Percentiles rank a stretch among this genome's conserved stretches.
Conservation (phyloP, 2,888 invertebrate genomes). For the Drosophila parthenogenetica region DNA sequence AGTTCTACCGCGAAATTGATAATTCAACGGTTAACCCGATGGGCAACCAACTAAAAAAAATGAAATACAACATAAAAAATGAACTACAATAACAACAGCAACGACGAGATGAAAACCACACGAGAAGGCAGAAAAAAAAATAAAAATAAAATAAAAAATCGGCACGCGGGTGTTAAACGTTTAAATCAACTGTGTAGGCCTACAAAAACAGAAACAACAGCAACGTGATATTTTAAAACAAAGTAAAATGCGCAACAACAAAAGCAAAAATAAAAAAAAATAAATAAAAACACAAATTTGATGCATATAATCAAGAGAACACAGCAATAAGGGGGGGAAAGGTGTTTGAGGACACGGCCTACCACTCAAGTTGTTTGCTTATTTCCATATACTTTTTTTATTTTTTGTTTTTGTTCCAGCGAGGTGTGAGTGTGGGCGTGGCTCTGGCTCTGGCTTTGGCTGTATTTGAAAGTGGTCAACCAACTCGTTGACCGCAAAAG, state of each 20-base stretch:
- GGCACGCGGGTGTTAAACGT: slow-evolving; percentile 63
- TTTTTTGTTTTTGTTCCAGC: not conserved
- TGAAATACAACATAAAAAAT: slow-evolving; percentile 40
- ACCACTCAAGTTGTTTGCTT: slow-evolving; percentile 45
- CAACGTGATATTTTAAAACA: slow-evolving; percentile 36
- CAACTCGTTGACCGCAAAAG: slow-evolving; percentile 83
- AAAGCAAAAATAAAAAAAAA: slow-evolving; percentile 20
- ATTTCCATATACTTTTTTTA: slow-evolving; percentile 2
- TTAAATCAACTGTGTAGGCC: slow-evolving; percentile 69
- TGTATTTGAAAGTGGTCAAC: slow-evolving; percentile 83
- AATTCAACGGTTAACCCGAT: slow-evolving; percentile 83
- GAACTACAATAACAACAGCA: slow-evolving; percentile 29
- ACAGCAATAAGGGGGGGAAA: not conserved
- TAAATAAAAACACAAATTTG: slow-evolving; percentile 45
- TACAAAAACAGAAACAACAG: slow-evolving; percentile 12
- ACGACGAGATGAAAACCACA: slow-evolving; percentile 36
- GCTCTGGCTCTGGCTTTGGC: slow-evolving; percentile 47
- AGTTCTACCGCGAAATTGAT: slow-evolving; percentile 84
- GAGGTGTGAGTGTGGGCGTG: slow-evolving; percentile 24
- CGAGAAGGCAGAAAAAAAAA: slow-evolving; percentile 38
- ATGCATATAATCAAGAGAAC: slow-evolving; percentile 56
- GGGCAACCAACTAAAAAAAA: slow-evolving; percentile 64
- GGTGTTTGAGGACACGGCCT: slow-evolving; percentile 15
- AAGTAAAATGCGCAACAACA: slow-evolving; percentile 17
- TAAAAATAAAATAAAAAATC: slow-evolving; percentile 22